Conservation (phyloP, 1,140 invertebrate species). For the Drosophila melanogaster region DNA sequence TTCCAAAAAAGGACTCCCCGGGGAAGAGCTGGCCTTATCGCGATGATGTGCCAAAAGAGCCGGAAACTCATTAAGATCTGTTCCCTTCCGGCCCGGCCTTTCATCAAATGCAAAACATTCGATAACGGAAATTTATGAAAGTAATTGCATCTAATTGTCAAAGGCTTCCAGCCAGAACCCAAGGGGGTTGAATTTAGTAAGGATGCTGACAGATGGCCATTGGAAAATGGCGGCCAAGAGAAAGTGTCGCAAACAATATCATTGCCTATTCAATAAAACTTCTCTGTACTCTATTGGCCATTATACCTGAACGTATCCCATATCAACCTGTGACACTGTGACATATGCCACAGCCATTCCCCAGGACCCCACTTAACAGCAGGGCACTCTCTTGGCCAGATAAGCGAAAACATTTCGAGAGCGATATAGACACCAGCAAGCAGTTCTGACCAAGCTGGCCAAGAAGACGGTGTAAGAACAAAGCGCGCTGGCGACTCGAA, state of each 20-base stretch:
- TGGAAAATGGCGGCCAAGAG: conserved; percentile 26
- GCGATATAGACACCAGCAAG: conserved; percentile 65
- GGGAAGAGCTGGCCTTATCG: conserved; percentile 41
- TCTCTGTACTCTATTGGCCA: neutral
- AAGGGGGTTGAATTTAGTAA: conserved; percentile 20
- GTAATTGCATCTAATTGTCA: conserved; percentile 60
- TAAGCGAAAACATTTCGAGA: conserved; percentile 65
- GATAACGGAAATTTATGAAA: conserved; percentile 57
- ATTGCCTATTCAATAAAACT: conserved; percentile 14
- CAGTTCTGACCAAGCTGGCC: conserved; percentile 26
- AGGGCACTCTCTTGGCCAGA: conserved; percentile 38
- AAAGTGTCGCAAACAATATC: conserved; percentile 26
- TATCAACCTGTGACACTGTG: conserved; percentile 35
- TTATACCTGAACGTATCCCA: conserved; percentile 35
- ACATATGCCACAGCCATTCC: conserved; percentile 44
- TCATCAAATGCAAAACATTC: conserved; percentile 48
- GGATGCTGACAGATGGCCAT: conserved; percentile 49
- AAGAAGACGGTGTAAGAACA: conserved; percentile 28
- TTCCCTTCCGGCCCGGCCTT: conserved; percentile 12
- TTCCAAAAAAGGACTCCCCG: conserved; percentile 39
- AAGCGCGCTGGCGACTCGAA: conserved; percentile 51
- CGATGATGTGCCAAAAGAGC: conserved; percentile 29
- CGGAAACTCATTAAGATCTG: conserved; percentile 46
- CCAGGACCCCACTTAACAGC: conserved; percentile 30
- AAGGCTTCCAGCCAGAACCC: conserved; percentile 18